phyloP scores from a whole-genome alignment of 2,888 invertebrate species.

The Agrochola litura region DNA sequence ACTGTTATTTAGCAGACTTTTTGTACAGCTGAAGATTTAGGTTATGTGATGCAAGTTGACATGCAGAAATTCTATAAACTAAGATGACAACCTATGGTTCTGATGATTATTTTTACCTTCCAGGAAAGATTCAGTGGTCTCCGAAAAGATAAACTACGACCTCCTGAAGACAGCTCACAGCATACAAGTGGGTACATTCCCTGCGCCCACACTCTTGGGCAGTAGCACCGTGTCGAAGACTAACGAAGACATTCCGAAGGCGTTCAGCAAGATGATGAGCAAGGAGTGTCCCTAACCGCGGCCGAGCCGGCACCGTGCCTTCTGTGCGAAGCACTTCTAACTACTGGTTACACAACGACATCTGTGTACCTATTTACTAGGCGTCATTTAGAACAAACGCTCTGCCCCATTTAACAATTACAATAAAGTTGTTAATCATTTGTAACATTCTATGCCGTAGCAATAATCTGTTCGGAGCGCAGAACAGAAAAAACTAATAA shows the following conservation, averaged over 20 bases:
- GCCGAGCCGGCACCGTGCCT: conserved; percentile 49
- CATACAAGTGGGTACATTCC: conserved; percentile 93
- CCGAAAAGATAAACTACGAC: conserved; percentile 97
- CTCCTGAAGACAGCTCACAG: conserved; percentile 94
- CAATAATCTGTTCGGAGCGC: neutral
- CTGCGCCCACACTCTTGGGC: conserved; percentile 95
- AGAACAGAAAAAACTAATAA: conserved; percentile 14
- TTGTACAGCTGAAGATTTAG: neutral
- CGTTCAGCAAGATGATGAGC: conserved; percentile 91
- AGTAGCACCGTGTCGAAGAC: conserved; percentile 94
- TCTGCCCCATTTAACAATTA: neutral
- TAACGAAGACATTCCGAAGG: conserved; percentile 95
- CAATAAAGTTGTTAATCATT: neutral
- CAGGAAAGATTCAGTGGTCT: conserved; percentile 97
- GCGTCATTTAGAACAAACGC: neutral
- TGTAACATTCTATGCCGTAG: neutral
- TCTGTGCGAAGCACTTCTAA: conserved; percentile 45
- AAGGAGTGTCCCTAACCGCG: conserved; percentile 85
- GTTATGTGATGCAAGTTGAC: neutral
- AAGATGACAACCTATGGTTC: neutral
- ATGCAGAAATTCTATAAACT: neutral
- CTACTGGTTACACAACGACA: conserved; percentile 59
- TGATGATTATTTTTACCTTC: conserved; percentile 50
- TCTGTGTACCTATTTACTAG: conserved; percentile 13
- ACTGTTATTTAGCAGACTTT: neutral